Base-by-base conservation (phyloP, 2,797 vertebrate species). In the Florisuga fusca region DNA sequence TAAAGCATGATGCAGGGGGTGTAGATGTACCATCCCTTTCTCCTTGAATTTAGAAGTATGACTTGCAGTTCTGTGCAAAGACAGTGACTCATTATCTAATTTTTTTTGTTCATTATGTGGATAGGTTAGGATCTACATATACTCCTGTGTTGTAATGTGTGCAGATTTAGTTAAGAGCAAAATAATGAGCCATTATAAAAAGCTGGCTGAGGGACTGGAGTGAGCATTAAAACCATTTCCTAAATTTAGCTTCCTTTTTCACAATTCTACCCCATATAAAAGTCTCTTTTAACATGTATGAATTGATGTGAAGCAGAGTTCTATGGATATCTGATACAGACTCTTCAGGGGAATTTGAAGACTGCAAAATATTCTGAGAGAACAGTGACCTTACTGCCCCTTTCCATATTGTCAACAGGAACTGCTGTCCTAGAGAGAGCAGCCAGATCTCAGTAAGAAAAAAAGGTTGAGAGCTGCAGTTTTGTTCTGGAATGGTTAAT, bases 261-360 rank as follows among this genome's bases (percentile, higher is more conserved):
- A 87, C 57, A 71, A 22, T 77, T 87, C 36, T 73, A 55, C 9
- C 23, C 51, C 34, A 86, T 93, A 89, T 84, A 77, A 87, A 92
- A 90, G 94, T 67, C 31, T 74, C 46, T 75, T 90, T 84, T 77
- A 66, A 84, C 81, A 54, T 50, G 63, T 72, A 50, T 72, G 66
- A 87, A 91, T 69, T 90, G 33, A 94, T 95, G 91, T 89, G 89
- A 93, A 95, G 77, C 63, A 90, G 63, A 91, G 53, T 48, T 86
- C 67, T 86, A 34, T 53, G 48, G 46, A 57, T 94, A 90, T 94
- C 69, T 22, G 18, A 85, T 69, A 76, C 26, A 50, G 2, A 38
- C 34, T 73, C 73, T 84, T 53, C 20, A 45, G 63, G 29, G 51
- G 66, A 95, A 68, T 62, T 20, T 68, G 38, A 48, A 63, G 46